phyloP scores from a whole-genome alignment of 2,797 vertebrate species.

The Fringilla coelebs region DNA sequence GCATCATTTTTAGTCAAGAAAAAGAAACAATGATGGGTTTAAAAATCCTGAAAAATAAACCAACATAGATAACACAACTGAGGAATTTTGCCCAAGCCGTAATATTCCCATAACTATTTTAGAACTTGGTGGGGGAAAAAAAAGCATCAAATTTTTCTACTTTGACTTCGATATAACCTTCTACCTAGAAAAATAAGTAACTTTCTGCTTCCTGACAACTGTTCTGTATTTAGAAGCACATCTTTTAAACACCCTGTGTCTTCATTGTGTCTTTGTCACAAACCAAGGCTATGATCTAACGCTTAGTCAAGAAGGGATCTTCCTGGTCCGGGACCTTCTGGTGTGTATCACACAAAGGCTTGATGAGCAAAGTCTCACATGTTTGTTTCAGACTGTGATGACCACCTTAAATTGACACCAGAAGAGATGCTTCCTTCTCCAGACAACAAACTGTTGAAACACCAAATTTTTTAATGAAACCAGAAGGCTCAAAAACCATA shows the following conservation, averaged over 20 bases:
- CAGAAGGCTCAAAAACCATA: slow-evolving; percentile 48
- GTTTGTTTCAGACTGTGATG: slow-evolving; percentile 23
- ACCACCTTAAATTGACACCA: slow-evolving; percentile 53
- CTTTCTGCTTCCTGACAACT: neutral
- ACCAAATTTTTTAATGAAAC: slow-evolving; percentile 45
- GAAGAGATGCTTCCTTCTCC: slow-evolving; percentile 36
- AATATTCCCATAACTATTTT: neutral
- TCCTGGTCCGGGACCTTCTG: neutral
- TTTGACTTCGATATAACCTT: neutral
- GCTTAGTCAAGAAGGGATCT: neutral
- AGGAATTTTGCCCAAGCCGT: neutral
- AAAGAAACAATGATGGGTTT: neutral
- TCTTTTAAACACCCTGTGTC: neutral
- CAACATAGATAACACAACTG: neutral
- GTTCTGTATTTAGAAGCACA: neutral
- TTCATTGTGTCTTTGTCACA: neutral
- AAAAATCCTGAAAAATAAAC: neutral
- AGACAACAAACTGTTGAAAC: slow-evolving; percentile 61
- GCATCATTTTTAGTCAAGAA: neutral
- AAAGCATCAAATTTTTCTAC: neutral
- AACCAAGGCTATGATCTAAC: neutral
- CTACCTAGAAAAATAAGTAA: neutral
- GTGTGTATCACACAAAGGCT: neutral
- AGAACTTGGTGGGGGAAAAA: accelerated
- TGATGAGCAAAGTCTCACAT: slow-evolving; percentile 42